phyloP scores from a whole-genome alignment of 2,113 vertebrate genomes.

The Cebidichthys violaceus region DNA sequence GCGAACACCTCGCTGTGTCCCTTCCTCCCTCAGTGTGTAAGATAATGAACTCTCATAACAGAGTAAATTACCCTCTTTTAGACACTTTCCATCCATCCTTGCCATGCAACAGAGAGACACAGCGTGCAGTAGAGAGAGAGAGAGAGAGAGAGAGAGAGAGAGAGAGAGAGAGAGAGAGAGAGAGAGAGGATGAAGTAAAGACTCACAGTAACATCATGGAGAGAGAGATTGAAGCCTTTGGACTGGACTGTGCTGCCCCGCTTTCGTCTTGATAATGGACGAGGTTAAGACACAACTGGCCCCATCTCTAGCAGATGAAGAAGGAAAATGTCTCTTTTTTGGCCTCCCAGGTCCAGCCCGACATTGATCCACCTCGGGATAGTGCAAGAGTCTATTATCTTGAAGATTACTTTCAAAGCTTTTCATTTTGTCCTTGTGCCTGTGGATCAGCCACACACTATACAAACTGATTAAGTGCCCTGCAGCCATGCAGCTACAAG shows the following conservation, averaged over 20 bases:
- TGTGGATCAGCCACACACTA: slow-evolving; percentile 48
- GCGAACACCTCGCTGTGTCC: slow-evolving; percentile 37
- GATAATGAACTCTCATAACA: slow-evolving; percentile 68
- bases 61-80: slow-evolving; percentile 54
- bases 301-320: slow-evolving; percentile 50
- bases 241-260: slow-evolving; percentile 38
- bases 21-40: slow-evolving; percentile 48
- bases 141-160: not conserved
- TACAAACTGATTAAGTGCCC: slow-evolving; percentile 64
- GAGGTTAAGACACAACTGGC: slow-evolving; percentile 52
- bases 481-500: slow-evolving; percentile 16
- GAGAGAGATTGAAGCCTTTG: slow-evolving; percentile 49
- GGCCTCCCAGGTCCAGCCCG: slow-evolving; percentile 24
- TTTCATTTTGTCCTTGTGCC: slow-evolving; percentile 64
- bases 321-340: slow-evolving; percentile 66
- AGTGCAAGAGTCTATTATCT: slow-evolving; percentile 77
- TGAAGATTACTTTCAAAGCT: slow-evolving; percentile 76
- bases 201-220: slow-evolving; percentile 54
- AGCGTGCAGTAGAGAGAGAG: slow-evolving; percentile 25
- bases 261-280: slow-evolving; percentile 56
- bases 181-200: slow-evolving; percentile 38
- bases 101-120: slow-evolving; percentile 21
- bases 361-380: slow-evolving; percentile 73
- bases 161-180: not conserved
- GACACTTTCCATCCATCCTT: slow-evolving; percentile 62